phyloP scores from a whole-genome alignment of 1,140 invertebrate genomes.

The Drosophila pandora region DNA sequence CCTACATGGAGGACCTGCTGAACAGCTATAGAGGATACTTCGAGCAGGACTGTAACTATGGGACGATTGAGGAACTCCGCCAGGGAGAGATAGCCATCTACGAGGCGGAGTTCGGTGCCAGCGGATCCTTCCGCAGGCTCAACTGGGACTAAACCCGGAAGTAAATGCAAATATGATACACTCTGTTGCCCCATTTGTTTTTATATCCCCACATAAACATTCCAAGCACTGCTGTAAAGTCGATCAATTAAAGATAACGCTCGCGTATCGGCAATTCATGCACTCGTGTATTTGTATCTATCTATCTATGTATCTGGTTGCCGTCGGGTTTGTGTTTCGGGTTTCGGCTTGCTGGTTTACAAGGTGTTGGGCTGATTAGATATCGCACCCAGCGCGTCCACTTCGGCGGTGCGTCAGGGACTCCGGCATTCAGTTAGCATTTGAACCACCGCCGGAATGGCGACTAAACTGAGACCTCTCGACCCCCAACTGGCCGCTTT shows the following conservation, averaged over 20 bases:
- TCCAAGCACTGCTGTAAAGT: slow-evolving; percentile 44
- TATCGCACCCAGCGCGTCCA: slow-evolving; percentile 13
- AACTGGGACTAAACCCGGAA: slow-evolving; percentile 70
- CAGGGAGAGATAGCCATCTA: slow-evolving; percentile 86
- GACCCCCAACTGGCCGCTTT: slow-evolving; percentile 34
- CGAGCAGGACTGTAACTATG: slow-evolving; percentile 85
- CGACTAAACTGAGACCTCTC: slow-evolving; percentile 69
- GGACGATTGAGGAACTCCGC: slow-evolving; percentile 86
- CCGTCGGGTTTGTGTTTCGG: slow-evolving; percentile 22
- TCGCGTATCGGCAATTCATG: slow-evolving; percentile 50
- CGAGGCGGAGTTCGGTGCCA: slow-evolving; percentile 86
- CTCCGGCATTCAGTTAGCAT: slow-evolving; percentile 38
- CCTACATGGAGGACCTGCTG: slow-evolving; percentile 86
- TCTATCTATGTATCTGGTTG: slow-evolving; percentile 5
- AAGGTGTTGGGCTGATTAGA: slow-evolving; percentile 59
- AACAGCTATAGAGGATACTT: slow-evolving; percentile 84
- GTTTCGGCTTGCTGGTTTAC: slow-evolving; percentile 53
- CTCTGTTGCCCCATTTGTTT: neutral
- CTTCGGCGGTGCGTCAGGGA: slow-evolving; percentile 7
- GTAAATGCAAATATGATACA: slow-evolving; percentile 2
- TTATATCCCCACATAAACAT: slow-evolving; percentile 17
- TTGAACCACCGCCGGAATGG: slow-evolving; percentile 48
- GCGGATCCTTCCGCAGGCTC: slow-evolving; percentile 87
- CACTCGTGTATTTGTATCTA: slow-evolving; percentile 21
- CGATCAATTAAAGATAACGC: slow-evolving; percentile 70